Evolutionary conservation across 2,888 invertebrate genomes (phyloP).

Genomic region (Synergus itoensis): DNA sequence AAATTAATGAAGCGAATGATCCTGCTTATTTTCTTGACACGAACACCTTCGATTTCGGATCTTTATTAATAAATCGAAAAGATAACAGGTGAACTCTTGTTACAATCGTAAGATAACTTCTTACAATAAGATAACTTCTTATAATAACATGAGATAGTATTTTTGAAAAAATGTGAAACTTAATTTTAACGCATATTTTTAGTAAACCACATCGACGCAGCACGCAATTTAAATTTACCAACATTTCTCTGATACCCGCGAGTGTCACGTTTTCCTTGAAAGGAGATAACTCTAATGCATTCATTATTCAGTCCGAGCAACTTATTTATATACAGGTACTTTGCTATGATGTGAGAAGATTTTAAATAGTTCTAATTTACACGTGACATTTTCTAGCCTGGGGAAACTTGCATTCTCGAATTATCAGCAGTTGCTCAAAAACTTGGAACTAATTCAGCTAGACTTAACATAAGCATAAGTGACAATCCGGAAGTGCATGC

Average conservation of each 20-base stretch:
- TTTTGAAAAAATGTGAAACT: slow-evolving; percentile 13
- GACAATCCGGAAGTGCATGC: slow-evolving; percentile 81
- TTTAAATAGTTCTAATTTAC: background rate
- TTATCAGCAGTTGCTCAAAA: slow-evolving; percentile 71
- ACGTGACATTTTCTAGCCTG: slow-evolving; percentile 61
- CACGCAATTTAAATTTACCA: slow-evolving; percentile 79
- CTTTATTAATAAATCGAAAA: slow-evolving; percentile 58
- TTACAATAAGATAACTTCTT: too few species aligned
- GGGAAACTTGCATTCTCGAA: slow-evolving; percentile 62
- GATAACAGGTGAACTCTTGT: slow-evolving; percentile 58
- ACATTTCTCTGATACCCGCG: slow-evolving; percentile 80
- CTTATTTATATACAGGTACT: slow-evolving; percentile 45
- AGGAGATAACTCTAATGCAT: slow-evolving; percentile 76
- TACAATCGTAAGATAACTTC: background rate
- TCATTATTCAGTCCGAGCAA: slow-evolving; percentile 77
- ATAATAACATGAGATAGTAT: too few species aligned
- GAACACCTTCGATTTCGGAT: slow-evolving; percentile 68
- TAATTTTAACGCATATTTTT: slow-evolving; percentile 66
- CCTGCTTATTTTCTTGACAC: slow-evolving; percentile 65
- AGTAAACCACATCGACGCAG: slow-evolving; percentile 79
- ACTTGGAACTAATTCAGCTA: slow-evolving; percentile 68
- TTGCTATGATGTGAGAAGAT: slow-evolving; percentile 49
- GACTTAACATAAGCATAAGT: slow-evolving; percentile 76
- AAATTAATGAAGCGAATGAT: slow-evolving; percentile 55
- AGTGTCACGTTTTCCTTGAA: slow-evolving; percentile 78